Conservation (phyloP, 2,797 vertebrate species). For the Chrysocyon brachyurus region DNA sequence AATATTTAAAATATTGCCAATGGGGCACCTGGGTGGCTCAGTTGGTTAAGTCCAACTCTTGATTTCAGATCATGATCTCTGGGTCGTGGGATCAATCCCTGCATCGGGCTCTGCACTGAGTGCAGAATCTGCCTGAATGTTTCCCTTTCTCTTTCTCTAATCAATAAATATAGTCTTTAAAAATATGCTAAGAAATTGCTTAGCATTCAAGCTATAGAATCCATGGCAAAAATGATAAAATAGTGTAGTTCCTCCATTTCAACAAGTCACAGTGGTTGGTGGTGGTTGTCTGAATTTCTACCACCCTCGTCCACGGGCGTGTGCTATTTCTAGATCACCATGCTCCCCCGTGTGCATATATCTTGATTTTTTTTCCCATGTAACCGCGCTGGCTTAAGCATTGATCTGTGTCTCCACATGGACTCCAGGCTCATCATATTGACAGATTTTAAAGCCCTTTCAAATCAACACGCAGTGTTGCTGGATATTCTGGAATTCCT, state of each 20-base stretch:
- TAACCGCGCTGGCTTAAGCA: too few relatives aligned
- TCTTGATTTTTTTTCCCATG: neutral
- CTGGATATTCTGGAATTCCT: neutral
- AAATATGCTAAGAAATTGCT: too few relatives aligned
- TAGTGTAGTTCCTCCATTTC: accelerated
- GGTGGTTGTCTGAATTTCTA: neutral
- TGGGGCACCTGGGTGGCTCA: neutral
- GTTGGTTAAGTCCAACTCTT: neutral
- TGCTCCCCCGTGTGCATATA: neutral
- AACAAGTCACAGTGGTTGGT: too few relatives aligned
- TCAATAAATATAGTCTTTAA: too few relatives aligned
- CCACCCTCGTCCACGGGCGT: neutral
- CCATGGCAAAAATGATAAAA: neutral
- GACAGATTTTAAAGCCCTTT: neutral
- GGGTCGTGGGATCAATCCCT: neutral
- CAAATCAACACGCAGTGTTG: accelerated
- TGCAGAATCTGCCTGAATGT: neutral
- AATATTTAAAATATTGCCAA: neutral
- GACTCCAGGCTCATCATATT: neutral
- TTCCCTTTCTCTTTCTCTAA: too few relatives aligned
- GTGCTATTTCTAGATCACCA: neutral
- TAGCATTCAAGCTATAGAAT: too few relatives aligned
- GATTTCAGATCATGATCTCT: neutral
- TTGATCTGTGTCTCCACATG: neutral
- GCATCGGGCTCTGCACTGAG: accelerated